phyloP scores from a whole-genome alignment of 2,113 vertebrate species.

The Nyctibius bracteatus region DNA sequence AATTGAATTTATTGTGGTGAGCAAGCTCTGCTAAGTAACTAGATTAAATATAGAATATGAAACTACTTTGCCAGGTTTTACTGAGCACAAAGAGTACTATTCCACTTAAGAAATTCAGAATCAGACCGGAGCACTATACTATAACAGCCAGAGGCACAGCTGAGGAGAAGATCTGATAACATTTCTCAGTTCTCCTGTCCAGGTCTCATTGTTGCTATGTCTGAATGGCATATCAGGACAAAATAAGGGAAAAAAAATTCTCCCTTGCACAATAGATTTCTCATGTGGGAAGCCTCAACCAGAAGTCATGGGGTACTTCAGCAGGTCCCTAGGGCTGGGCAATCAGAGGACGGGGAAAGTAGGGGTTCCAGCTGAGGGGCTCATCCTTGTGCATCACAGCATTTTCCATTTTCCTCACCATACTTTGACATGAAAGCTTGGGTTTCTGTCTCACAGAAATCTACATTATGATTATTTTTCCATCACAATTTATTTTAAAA shows the following conservation, averaged over 20 bases:
- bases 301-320: neutral
- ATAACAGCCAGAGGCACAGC: neutral
- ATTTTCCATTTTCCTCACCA: neutral
- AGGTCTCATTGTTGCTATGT: neutral
- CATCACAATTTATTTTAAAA: neutral
- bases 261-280: neutral
- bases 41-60: neutral
- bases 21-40: neutral
- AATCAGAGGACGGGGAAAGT: neutral
- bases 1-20: neutral
- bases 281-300: neutral
- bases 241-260: neutral
- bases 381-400: neutral
- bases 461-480: neutral
- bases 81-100: neutral
- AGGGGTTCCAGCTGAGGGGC: neutral
- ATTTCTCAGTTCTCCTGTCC: neutral
- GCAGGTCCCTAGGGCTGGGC: neutral
- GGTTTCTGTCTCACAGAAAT: neutral
- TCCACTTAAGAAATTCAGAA: neutral
- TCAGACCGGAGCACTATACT: neutral
- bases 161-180: neutral
- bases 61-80: neutral
- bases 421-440: neutral
- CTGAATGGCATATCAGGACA: fast-evolving